Conservation (phyloP, 2,113 vertebrate genomes). For the Percina caprodes region DNA sequence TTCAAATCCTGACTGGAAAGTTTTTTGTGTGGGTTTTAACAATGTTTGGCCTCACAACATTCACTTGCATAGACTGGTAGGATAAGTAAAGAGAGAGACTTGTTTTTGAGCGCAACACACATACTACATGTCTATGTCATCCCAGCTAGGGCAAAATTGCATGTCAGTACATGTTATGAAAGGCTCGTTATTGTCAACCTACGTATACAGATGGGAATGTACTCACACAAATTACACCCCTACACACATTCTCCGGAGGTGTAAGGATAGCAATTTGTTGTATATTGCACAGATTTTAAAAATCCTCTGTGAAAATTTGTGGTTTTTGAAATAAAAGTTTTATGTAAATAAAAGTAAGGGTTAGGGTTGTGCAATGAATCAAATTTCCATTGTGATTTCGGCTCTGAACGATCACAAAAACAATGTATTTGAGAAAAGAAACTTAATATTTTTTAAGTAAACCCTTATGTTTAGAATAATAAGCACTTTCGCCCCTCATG, state of each 20-base stretch:
- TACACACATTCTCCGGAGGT: no score
- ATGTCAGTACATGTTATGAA: slow-evolving; percentile 10
- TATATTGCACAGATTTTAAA: not conserved
- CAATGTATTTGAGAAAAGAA: no score
- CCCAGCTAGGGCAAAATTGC: not conserved
- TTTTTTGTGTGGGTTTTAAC: not conserved
- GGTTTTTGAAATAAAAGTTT: not conserved
- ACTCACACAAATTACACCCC: not conserved
- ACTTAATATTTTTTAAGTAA: no score
- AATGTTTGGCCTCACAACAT: not conserved
- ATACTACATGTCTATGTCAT: not conserved
- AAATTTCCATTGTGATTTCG: no score
- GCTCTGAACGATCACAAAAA: no score
- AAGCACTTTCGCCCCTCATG: no score
- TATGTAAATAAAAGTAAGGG: not conserved
- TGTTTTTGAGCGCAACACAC: not conserved
- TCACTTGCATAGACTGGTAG: no score
- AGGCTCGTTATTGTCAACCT: not conserved
- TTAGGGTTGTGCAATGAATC: no score
- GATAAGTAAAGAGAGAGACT: not conserved
- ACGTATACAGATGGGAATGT: not conserved
- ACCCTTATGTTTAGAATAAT: no score
- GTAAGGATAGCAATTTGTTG: not conserved
- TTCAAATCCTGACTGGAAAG: not conserved
- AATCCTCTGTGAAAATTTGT: not conserved